Conservation (phyloP, 1,140 invertebrate genomes). For the Saxidomus purpurata region DNA sequence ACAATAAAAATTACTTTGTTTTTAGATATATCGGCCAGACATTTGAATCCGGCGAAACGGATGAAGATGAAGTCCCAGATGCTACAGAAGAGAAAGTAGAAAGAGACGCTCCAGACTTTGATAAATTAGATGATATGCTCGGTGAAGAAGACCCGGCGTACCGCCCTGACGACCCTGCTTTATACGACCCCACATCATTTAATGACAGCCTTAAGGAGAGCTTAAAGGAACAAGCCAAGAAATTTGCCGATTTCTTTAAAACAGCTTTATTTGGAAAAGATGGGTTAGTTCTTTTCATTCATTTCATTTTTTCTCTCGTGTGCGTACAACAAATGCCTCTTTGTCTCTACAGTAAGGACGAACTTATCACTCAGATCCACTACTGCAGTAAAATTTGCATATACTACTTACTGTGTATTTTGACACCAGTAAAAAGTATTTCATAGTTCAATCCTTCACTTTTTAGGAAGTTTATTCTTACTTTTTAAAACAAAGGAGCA, state of each 20-base stretch:
- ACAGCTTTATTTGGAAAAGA: slow-evolving; percentile 23
- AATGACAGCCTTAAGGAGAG: slow-evolving; percentile 24
- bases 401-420: too few relatives aligned
- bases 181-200: slow-evolving; percentile 30
- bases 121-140: slow-evolving; percentile 5
- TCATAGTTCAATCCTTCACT: too few relatives aligned
- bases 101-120: background rate
- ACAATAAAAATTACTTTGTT: too few relatives aligned
- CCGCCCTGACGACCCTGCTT: slow-evolving; percentile 5
- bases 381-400: too few relatives aligned
- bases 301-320: too few relatives aligned
- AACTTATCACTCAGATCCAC: too few relatives aligned
- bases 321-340: too few relatives aligned
- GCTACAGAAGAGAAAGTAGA: background rate
- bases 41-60: slow-evolving; percentile 11
- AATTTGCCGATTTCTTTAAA: slow-evolving; percentile 36
- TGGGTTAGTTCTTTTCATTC: background rate
- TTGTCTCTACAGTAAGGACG: too few relatives aligned
- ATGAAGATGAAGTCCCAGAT: slow-evolving; percentile 20
- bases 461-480: too few relatives aligned
- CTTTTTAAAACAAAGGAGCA: too few relatives aligned
- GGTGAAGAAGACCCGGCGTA: background rate
- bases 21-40: slow-evolving; percentile 9
- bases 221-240: slow-evolving; percentile 38
- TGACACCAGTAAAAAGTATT: too few relatives aligned